Percentiles rank a stretch among this genome's conserved stretches.
phyloP scores from a whole-genome alignment of 2,888 invertebrate species.

The Thysanoteuthis rhombus region DNA sequence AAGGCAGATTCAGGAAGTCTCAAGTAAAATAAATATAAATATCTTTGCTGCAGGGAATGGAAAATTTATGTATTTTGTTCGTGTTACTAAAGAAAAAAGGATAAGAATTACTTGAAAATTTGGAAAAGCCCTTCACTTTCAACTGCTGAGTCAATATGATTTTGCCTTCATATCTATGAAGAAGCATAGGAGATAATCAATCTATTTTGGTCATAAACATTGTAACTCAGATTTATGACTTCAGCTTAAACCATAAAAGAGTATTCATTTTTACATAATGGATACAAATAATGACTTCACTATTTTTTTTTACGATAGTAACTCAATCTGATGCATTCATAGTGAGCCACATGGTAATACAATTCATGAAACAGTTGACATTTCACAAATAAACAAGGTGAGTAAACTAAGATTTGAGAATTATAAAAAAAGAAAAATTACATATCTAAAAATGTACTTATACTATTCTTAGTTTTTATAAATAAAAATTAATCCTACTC shows the following conservation, averaged over 20 bases:
- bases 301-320: too few species aligned
- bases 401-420: neutral
- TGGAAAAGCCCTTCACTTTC: neutral
- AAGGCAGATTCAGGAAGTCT: neutral
- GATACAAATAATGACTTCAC: neutral
- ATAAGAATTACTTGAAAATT: neutral
- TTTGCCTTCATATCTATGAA: too few species aligned
- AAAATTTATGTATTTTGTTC: neutral
- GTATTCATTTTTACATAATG: neutral
- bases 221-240: neutral
- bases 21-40: neutral
- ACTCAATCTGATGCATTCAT: neutral
- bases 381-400: neutral
- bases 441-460: neutral
- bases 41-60: neutral
- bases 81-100: neutral
- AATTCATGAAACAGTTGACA: neutral
- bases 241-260: neutral
- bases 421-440: neutral
- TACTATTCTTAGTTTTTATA: neutral
- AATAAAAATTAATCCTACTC: neutral
- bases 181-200: too few species aligned
- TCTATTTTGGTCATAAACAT: neutral
- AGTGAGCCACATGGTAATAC: neutral
- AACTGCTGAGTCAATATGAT: neutral